Percentiles rank a stretch among this genome's conserved stretches.
phyloP scores from a whole-genome alignment of 1,140 invertebrate species.

The Penaeus japonicus region DNA sequence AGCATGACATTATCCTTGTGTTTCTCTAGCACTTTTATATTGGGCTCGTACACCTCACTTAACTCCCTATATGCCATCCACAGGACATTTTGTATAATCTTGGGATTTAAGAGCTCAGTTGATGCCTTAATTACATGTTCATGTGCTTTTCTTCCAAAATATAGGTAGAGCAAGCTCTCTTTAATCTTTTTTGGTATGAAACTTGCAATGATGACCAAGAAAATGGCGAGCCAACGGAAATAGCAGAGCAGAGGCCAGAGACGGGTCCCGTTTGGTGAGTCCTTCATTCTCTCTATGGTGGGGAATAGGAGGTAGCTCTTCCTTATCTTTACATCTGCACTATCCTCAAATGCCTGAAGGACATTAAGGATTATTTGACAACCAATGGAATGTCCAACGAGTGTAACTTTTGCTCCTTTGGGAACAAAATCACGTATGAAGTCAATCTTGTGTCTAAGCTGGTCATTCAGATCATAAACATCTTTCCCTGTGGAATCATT shows the following conservation, averaged over 20 bases:
- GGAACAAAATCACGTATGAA: slow-evolving; percentile 27
- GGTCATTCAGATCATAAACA: slow-evolving; percentile 26
- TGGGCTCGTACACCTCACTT: not conserved
- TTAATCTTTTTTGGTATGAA: not conserved
- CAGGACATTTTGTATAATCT: slow-evolving; percentile 37
- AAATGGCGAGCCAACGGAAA: slow-evolving; percentile 22
- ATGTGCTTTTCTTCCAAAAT: not conserved
- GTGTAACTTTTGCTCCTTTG: not conserved
- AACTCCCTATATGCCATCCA: slow-evolving; percentile 42
- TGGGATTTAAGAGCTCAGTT: slow-evolving; percentile 19
- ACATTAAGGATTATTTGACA: slow-evolving; percentile 27
- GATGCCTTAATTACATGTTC: not conserved
- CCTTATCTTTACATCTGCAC: not conserved
- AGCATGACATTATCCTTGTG: slow-evolving; percentile 16
- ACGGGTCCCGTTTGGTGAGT: slow-evolving; percentile 1
- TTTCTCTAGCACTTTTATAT: not conserved
- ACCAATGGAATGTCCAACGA: slow-evolving; percentile 43
- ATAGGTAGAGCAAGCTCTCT: not conserved
- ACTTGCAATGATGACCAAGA: not conserved
- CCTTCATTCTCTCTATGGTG: slow-evolving; percentile 35
- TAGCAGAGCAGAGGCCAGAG: slow-evolving; percentile 27
- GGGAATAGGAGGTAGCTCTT: slow-evolving; percentile 30
- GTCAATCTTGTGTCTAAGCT: slow-evolving; percentile 25
- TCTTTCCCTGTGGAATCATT: not conserved
- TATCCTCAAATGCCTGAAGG: slow-evolving; percentile 21